Conservation (phyloP, 1,140 invertebrate species). For the Diabrotica virgifera region DNA sequence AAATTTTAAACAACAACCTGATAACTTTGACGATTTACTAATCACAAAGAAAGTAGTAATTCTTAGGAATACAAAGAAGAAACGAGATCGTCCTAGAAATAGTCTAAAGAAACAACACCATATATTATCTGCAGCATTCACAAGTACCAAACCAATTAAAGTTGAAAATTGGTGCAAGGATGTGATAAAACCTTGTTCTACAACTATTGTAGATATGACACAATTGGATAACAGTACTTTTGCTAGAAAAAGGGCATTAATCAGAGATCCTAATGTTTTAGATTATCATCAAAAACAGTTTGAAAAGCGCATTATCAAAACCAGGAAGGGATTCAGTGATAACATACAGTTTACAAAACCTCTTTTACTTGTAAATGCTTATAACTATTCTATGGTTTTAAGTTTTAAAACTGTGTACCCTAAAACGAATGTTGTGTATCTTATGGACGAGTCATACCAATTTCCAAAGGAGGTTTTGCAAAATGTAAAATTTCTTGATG, state of each 20-base stretch:
- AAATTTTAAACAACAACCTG: not conserved
- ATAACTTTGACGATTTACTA: slow-evolving; percentile 15
- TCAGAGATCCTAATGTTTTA: not conserved
- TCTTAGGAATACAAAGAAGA: not conserved
- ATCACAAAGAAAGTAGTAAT: slow-evolving; percentile 23
- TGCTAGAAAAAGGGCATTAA: not conserved
- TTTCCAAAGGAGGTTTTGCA: slow-evolving; percentile 4
- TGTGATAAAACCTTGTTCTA: not conserved
- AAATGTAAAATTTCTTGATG: not conserved
- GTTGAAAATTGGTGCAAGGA: not conserved
- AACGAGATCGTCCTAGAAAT: not conserved
- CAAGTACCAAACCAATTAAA: not conserved
- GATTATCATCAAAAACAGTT: not conserved
- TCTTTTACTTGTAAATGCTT: slow-evolving; percentile 11
- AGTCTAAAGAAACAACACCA: slow-evolving; percentile 1
- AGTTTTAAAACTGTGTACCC: not conserved
- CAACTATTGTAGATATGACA: not conserved
- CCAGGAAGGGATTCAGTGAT: slow-evolving; percentile 8
- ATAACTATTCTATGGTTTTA: slow-evolving; percentile 4
- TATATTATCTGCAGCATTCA: not conserved
- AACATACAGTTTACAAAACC: slow-evolving; percentile 20
- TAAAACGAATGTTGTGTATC: slow-evolving; percentile 24
- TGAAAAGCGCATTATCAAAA: slow-evolving; percentile 4
- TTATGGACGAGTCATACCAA: not conserved
- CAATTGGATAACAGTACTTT: not conserved